Conservation (phyloP, 1,140 invertebrate genomes). For the Grapholita molesta region DNA sequence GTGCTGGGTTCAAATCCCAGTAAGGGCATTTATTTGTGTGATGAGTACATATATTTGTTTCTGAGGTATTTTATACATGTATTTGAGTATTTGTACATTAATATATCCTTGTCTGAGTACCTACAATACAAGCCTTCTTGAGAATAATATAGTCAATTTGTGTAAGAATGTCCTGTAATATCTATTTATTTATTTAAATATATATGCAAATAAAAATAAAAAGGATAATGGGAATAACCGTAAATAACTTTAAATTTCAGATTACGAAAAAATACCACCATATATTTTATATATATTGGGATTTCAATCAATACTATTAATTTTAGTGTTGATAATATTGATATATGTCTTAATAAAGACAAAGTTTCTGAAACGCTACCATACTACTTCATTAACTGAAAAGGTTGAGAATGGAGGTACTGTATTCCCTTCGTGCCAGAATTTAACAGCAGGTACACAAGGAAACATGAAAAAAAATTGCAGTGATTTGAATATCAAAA, state of each 20-base stretch:
- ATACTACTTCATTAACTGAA: background rate
- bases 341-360: background rate
- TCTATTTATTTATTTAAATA: no score
- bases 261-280: background rate
- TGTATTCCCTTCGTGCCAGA: background rate
- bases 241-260: no score
- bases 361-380: background rate
- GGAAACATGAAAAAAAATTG: background rate
- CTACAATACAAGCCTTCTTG: no score
- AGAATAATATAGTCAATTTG: no score
- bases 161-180: no score
- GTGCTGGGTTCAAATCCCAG: no score
- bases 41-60: no score
- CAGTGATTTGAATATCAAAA: background rate
- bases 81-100: no score
- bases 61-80: no score
- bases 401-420: background rate
- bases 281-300: slow-evolving; percentile 1
- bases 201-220: no score
- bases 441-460: background rate
- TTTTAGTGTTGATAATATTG: background rate
- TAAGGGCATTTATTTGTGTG: no score
- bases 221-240: background rate
- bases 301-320: background rate
- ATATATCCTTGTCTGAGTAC: no score